phyloP scores from a whole-genome alignment of 2,113 vertebrate genomes.

The Pygoscelis adeliae region DNA sequence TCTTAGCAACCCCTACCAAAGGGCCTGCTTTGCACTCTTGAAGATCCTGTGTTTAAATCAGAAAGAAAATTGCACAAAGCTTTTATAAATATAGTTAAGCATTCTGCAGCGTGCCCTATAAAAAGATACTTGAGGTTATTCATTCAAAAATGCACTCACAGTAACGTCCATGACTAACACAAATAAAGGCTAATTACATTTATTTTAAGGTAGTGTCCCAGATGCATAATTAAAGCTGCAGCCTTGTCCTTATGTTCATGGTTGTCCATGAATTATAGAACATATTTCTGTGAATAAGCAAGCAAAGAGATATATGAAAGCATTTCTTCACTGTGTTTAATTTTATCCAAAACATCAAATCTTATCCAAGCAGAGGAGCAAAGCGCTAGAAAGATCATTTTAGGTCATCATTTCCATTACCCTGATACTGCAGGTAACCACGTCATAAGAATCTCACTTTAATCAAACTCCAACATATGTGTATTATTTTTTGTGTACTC shows the following conservation, averaged over 20 bases:
- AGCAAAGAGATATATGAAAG: not conserved
- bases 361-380: not conserved
- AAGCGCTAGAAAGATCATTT: not conserved
- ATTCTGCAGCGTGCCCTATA: not conserved
- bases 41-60: not conserved
- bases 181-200: not conserved
- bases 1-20: not conserved
- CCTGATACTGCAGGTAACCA: not conserved
- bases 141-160: not conserved
- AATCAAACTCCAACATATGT: not conserved
- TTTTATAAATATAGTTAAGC: not conserved
- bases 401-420: not conserved
- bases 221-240: not conserved
- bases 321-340: not conserved
- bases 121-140: not conserved
- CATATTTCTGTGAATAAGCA: not conserved
- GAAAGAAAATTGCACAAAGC: not conserved
- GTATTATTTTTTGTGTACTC: not conserved
- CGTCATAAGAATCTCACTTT: fast-evolving
- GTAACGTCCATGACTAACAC: not conserved
- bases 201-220: not conserved
- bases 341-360: not conserved
- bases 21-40: not conserved
- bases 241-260: not conserved
- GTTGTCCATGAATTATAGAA: not conserved